A percentile compares a stretch with the other conserved stretches of the same genome.
phyloP scores from a whole-genome alignment of 2,888 invertebrate genomes.

The Euplagia quadripunctaria region DNA sequence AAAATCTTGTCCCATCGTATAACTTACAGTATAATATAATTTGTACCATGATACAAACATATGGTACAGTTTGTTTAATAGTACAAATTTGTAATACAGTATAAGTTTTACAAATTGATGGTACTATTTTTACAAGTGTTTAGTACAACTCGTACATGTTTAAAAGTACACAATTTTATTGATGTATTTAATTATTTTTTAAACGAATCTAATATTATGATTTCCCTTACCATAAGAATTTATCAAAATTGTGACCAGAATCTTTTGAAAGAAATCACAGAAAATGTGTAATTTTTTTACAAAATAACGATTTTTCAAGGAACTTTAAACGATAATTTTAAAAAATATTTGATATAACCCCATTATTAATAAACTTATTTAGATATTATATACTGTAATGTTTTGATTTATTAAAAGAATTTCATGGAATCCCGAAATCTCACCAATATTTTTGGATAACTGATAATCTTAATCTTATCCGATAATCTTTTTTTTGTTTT shows the following conservation, averaged over 20 bases:
- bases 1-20: not conserved
- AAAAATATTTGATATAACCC: not conserved
- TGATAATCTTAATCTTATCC: no score
- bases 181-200: not conserved
- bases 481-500: no score
- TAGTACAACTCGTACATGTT: conserved; percentile 2
- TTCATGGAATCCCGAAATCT: no score
- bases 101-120: not conserved
- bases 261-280: not conserved
- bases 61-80: not conserved
- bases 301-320: no score
- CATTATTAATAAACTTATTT: no score
- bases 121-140: not conserved
- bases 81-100: no score
- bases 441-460: no score
- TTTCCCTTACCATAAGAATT: conserved; percentile 2
- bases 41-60: not conserved
- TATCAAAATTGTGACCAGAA: not conserved
- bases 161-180: conserved; percentile 7
- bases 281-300: no score
- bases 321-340: not conserved
- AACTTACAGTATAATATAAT: not conserved
- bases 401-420: no score
- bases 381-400: no score
- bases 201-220: not conserved